phyloP scores from a whole-genome alignment of 1,140 invertebrate species.

The Drosophila prosaltans region DNA sequence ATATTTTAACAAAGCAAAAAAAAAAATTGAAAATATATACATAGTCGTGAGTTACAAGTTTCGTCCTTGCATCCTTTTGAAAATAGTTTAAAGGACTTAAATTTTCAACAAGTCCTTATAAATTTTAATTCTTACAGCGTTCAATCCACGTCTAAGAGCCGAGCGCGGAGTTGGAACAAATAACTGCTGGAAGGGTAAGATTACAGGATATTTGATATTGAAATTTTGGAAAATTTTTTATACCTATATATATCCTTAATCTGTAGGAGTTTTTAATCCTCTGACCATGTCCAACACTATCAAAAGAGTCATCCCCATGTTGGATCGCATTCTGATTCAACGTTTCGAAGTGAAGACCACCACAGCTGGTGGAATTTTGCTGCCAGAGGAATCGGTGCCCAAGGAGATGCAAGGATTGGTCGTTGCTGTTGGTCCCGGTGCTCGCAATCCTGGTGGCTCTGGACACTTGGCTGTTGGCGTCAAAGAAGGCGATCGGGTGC shows the following conservation, averaged over 20 bases:
- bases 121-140: neutral
- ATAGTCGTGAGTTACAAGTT: no score
- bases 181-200: no score
- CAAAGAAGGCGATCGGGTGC: constrained; percentile 96
- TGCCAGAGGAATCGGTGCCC: constrained; percentile 97
- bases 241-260: no score
- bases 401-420: constrained; percentile 98
- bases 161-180: neutral
- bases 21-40: no score
- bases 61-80: no score
- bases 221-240: no score
- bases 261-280: neutral
- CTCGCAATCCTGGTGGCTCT: constrained; percentile 93
- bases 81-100: no score
- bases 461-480: constrained; percentile 91
- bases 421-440: constrained; percentile 95
- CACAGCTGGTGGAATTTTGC: constrained; percentile 98
- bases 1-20: no score
- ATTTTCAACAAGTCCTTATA: neutral
- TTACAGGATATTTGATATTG: no score
- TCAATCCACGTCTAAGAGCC: constrained; percentile 22
- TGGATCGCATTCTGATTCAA: constrained; percentile 97
- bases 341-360: constrained; percentile 95
- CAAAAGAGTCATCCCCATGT: constrained; percentile 94
- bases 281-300: constrained; percentile 83